Base-by-base conservation (phyloP, 2,797 vertebrate genomes). In the Clarias laeviceps region DNA sequence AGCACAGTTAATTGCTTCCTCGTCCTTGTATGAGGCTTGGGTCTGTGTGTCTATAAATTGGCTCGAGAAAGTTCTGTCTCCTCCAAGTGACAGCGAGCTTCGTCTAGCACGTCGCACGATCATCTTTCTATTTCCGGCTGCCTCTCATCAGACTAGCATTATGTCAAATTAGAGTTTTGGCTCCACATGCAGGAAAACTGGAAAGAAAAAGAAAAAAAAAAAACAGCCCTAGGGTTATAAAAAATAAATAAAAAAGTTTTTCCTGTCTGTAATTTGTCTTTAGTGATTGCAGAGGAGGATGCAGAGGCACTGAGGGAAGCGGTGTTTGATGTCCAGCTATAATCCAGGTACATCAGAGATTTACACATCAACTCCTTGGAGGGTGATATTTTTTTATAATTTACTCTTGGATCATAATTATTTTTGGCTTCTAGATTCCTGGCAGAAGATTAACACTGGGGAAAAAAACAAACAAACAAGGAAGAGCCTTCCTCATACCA, bases 311-410 rank as follows among this genome's bases (percentile, higher is more conserved):
- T 94, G 87, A 94, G 95, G 80, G 94, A 95, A 76, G 95, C 93
- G 29, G 93, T 95, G 78, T 95, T 95, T 83, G 95, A 96, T 78
- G 93, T 94, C 64, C 95, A 96, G 80, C 92, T 96, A 92, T 96
- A 94, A 94, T 93, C 18, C 89, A 91, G 94, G 95, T 95, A 90
- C 61, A 78, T n/a, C 27, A 79, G 18, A 62, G 5, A 40, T 78
- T 69, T 72, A 56, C 29, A 66, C 18, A 66, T 59, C 40, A 72
- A 14, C 37, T 72, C 8, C 14, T 50, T 59, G 3, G 1, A 50
- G 0, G 40, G 34, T 70, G 37, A 40, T 70, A 40, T 12, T 70
- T 45, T 70, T 45, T 29, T 29, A 24, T 70, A 24, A 40, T 40
- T 0, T 20, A 22, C 37, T 22, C 18, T 54, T 40, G 37, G 69